These are phyloP conservation scores for Enteromius viviparus DNA, from an alignment of 2,797 vertebrate species.

Conservation along the genomic window DNA sequence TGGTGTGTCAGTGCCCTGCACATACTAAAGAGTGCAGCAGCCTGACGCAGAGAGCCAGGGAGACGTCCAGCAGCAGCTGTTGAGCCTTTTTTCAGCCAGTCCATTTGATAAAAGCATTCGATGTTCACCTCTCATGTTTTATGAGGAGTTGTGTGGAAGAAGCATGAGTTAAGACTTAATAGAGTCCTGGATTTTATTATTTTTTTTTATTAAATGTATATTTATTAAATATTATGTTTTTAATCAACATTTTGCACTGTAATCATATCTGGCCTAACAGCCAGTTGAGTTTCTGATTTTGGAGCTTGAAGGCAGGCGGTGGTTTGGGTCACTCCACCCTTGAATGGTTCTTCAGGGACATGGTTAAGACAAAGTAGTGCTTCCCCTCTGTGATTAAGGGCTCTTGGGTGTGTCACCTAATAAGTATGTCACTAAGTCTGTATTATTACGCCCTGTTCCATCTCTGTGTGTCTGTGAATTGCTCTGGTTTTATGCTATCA, in stretches of 20 bases:
- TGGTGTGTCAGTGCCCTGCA: slow-evolving; percentile 50
- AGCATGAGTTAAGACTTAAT: neutral
- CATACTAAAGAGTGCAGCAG: slow-evolving; percentile 31
- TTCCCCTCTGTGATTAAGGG: slow-evolving; percentile 68
- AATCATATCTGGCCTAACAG: slow-evolving; percentile 6
- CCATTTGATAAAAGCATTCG: slow-evolving; percentile 36
- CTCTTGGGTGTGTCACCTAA: slow-evolving; percentile 64
- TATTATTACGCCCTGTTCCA: slow-evolving; percentile 56
- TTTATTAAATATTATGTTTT: no score
- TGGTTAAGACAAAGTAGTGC: slow-evolving; percentile 53
- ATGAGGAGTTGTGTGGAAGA: neutral
- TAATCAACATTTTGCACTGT: neutral
- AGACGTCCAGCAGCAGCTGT: slow-evolving; percentile 34
- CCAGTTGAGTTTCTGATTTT: slow-evolving; percentile 1
- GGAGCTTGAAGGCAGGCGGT: slow-evolving; percentile 23
- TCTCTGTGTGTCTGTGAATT: slow-evolving; percentile 53
- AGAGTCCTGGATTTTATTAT: no score
- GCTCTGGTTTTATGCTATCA: slow-evolving; percentile 40
- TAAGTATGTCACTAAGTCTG: slow-evolving; percentile 60
- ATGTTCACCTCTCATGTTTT: slow-evolving; percentile 23
- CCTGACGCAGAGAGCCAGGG: neutral
- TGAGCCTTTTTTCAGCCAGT: slow-evolving; percentile 28
- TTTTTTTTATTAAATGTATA: no score
- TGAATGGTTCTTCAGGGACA: slow-evolving; percentile 35
- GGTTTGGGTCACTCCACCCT: slow-evolving; percentile 48